Evolutionary conservation across 2,888 invertebrate genomes (phyloP).

Genomic region (Lochmaea crataegi): DNA sequence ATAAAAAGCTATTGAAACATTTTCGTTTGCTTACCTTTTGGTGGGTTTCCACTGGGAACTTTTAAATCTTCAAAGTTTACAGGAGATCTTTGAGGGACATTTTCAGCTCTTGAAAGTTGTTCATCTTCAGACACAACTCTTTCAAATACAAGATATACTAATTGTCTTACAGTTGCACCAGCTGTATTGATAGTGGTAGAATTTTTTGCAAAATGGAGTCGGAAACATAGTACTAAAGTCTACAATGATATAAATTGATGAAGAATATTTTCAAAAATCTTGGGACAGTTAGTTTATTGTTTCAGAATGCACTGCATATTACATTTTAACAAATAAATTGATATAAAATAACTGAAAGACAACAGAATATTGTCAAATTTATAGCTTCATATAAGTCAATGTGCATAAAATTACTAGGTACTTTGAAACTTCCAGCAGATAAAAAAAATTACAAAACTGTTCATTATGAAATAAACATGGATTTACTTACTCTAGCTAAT

Average conservation of each 20-base stretch:
- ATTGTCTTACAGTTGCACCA: constrained; percentile 95
- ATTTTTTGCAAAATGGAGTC: constrained; percentile 95
- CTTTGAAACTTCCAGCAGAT: no score
- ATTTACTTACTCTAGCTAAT: constrained; percentile 81
- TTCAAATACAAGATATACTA: constrained; percentile 93
- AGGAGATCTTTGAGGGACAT: constrained; percentile 61
- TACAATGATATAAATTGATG: constrained; percentile 61
- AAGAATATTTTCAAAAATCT: no score
- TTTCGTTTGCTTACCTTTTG: constrained; percentile 69
- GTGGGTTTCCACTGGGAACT: constrained; percentile 79
- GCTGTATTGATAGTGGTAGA: constrained; percentile 96
- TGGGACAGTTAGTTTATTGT: neutral
- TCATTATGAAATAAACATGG: neutral
- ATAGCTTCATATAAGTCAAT: no score
- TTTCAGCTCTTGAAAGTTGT: constrained; percentile 58
- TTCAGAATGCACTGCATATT: neutral
- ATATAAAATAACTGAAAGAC: no score
- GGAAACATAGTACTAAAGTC: constrained; percentile 95
- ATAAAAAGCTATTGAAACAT: neutral
- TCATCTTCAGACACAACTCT: constrained; percentile 82
- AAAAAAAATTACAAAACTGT: neutral
- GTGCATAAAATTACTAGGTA: no score
- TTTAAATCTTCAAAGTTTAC: constrained; percentile 84
- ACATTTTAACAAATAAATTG: no score
- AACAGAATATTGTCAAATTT: no score